Conservation (phyloP, 2,797 vertebrate genomes). For the Pelobates cultripes region DNA sequence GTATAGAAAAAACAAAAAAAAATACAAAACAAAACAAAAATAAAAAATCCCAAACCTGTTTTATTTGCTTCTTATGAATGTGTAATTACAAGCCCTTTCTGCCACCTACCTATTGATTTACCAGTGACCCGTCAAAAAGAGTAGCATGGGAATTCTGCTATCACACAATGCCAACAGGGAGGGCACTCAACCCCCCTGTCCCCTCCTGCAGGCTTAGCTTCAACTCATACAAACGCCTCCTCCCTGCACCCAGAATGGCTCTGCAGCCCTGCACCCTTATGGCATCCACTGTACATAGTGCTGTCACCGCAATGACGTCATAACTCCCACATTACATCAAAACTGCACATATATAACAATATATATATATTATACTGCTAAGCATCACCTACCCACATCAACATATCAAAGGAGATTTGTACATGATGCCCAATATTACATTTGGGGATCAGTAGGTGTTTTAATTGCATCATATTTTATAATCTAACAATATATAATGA, state of each 20-base stretch:
- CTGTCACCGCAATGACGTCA: neutral
- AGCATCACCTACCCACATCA: too few relatives aligned
- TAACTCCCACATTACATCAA: neutral
- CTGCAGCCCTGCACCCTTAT: constrained; percentile 10
- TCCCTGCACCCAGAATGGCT: constrained; percentile 37
- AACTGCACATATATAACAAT: neutral
- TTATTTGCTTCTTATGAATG: constrained; percentile 66
- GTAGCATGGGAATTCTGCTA: constrained; percentile 95
- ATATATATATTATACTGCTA: neutral
- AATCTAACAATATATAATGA: too few relatives aligned
- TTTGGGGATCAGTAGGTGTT: too few relatives aligned
- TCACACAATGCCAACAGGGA: constrained; percentile 72
- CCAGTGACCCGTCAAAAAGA: constrained; percentile 99
- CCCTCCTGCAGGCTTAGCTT: constrained; percentile 53
- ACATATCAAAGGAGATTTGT: too few relatives aligned
- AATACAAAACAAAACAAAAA: too few relatives aligned
- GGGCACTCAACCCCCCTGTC: constrained; percentile 53
- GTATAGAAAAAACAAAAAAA: too few relatives aligned
- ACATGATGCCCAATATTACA: too few relatives aligned
- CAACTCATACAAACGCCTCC: constrained; percentile 51
- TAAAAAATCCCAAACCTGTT: neutral
- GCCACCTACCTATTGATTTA: constrained; percentile 97
- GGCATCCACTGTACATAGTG: constrained; percentile 15
- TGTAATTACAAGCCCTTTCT: constrained; percentile 96
- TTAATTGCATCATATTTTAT: too few relatives aligned